Conservation (phyloP, 2,797 vertebrate species). For the Rousettus madagascariensis region DNA sequence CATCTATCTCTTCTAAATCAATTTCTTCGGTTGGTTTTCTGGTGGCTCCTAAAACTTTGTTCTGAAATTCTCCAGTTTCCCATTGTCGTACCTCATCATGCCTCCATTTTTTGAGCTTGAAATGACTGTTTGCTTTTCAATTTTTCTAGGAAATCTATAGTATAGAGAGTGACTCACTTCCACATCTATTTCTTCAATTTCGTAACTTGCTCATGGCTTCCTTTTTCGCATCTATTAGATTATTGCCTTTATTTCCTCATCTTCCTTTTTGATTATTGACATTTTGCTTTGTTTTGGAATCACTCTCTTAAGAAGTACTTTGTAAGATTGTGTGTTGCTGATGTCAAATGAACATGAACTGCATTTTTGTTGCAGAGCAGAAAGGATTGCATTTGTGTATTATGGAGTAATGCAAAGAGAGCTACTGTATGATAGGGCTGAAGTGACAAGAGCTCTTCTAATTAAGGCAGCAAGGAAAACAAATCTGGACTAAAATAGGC, state of each 20-base stretch:
- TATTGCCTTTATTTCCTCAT: neutral
- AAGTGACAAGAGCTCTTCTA: neutral
- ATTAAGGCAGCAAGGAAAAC: slow-evolving; percentile 34
- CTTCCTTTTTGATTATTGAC: neutral
- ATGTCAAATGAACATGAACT: neutral
- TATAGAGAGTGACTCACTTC: neutral
- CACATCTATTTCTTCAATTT: neutral
- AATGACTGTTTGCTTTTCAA: neutral
- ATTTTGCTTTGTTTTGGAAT: slow-evolving; percentile 13
- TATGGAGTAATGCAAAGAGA: neutral
- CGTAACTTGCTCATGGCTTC: neutral
- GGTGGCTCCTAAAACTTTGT: neutral
- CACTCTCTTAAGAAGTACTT: slow-evolving; percentile 10
- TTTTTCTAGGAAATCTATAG: neutral
- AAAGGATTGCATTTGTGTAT: neutral
- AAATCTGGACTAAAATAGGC: slow-evolving; percentile 44
- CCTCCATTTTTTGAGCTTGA: neutral
- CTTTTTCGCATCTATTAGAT: neutral
- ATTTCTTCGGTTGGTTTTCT: neutral
- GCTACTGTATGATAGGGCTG: neutral
- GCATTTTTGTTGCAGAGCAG: neutral
- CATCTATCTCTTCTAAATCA: neutral
- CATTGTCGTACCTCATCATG: neutral
- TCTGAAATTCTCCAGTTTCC: neutral
- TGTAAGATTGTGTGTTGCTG: neutral